Base-by-base conservation (phyloP, 2,113 vertebrate species). In the human region DNA sequence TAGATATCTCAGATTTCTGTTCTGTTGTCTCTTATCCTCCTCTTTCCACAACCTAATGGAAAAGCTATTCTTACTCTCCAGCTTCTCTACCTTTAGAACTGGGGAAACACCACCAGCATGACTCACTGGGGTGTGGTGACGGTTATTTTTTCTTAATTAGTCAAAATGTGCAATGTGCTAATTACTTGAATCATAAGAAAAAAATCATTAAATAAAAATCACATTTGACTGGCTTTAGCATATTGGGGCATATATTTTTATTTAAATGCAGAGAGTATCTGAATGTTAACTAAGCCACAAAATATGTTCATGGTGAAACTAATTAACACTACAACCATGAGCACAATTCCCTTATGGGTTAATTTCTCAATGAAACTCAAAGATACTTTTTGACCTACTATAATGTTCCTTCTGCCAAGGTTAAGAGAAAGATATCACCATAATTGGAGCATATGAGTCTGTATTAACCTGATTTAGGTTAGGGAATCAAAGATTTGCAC, bases 311-410 rank as follows among this genome's bases (percentile, higher is more conserved):
- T 96, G 73, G 84, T 75, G 92, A 98, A 98, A 97, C 97, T 97
- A 98, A 98, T 98, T 98, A 98, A 97, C 97, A 97, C 96, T 96
- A 82, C 92, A 96, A 89, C 97, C 90, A 91, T 92, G 86, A 97
- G 78, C 88, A 50, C 97, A 97, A 98, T 98, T 98, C 98, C 97
- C 97, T 96, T 73, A 96, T 97, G 97, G 93, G 95, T 98, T 98
- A 97, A 97, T 98, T 98, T 98, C 97, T 98, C 98, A 98, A 98
- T 97, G 97, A 98, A 98, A 98, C 97, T 97, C 97, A 96, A 96
- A 98, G 94, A 98, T 98, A 97, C 97, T 98, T 98, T 98, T 97
- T 98, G 97, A 98, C 98, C 98, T 98, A 97, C 90, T 94, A 94
- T 98, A 98, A 97, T 97, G 97, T 92, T 97, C 92, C 97, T 97